These are phyloP conservation scores for Diorhabda sublineata DNA, from an alignment of 1,140 invertebrate species.

Conservation along the genomic window DNA sequence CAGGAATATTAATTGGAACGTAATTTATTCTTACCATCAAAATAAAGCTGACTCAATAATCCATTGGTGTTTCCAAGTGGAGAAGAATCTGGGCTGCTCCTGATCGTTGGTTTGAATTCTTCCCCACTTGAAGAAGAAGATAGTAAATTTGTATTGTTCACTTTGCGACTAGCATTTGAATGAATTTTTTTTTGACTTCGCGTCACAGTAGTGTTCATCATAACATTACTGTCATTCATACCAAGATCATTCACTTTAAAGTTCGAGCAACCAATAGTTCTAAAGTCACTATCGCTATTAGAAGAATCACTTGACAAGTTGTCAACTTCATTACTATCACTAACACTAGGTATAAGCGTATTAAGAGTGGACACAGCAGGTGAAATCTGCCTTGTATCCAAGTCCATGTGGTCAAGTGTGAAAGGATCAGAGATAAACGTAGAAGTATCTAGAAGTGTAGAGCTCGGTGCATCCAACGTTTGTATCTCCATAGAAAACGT, in stretches of 20 bases:
- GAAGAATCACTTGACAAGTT: conserved; percentile 11
- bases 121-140: conserved; percentile 16
- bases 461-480: conserved; percentile 35
- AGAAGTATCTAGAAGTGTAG: conserved; percentile 41
- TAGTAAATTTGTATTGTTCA: conserved; percentile 37
- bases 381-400: conserved; percentile 37
- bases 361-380: conserved; percentile 27
- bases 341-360: conserved; percentile 40
- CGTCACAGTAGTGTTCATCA: background rate
- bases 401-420: conserved; percentile 48
- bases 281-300: conserved; percentile 27
- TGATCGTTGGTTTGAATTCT: conserved; percentile 10
- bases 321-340: conserved; percentile 31
- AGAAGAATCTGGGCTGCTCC: conserved; percentile 15
- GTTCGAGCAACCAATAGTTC: conserved; percentile 42
- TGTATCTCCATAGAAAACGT: conserved; percentile 56
- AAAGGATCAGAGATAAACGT: conserved; percentile 50
- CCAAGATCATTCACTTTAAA: conserved; percentile 41
- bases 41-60: conserved; percentile 36
- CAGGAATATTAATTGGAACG: too few species aligned
- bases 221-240: conserved; percentile 18
- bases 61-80: conserved; percentile 36
- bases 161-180: conserved; percentile 44
- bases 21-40: conserved; percentile 27
- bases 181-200: conserved; percentile 4